Evolutionary conservation across 2,113 vertebrate species (phyloP), one percentile per base, ranked within the genome.

Genomic region (Reinhardtius hippoglossoides): DNA sequence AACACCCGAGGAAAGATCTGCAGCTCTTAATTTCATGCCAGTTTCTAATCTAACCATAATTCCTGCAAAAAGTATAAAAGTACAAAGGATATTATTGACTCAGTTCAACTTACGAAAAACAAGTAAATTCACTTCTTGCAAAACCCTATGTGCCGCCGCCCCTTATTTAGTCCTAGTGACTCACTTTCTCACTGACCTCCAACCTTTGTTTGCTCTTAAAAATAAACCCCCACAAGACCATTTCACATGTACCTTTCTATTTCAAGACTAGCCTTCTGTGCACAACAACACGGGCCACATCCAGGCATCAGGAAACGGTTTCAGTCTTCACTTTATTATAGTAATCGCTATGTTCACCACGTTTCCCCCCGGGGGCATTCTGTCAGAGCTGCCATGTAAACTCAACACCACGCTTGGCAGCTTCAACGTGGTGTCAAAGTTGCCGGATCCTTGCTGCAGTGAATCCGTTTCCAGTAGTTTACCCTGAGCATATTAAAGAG

Each of bases 201-300:
- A 87, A 92, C 90, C 92, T 93, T 90, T 87, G 80, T 86, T 84
- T 87, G 70, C 68, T 76, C 64, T 90, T 92, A 89, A 86, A 93
- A 92, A 92, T 93, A 92, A 88, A 67, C n/a, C 26, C 78, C 74
- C 50, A 54, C 54, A 40, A 57, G 74, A 88, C 35, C 67, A 81
- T 86, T 85, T 65, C 64, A 69, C 74, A 73, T 23, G 67, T 70
- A 65, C 58, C 55, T 71, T 63, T 87, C 92, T 93, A 93, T 92
- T 93, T 92, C 67, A 42, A 87, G 86, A 63, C 20, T 54, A 69
- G 58, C 44, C 60, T 73, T 79, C 78, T 64, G 73, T 26, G 65
- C 61, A 61, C 61, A 76, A 71, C 57, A 84, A 44, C 24, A 79
- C n/a, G 24, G 52, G 15, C 66, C 55, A 46, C 23, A 52, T 23